Percentiles rank a stretch among this genome's conserved stretches.
Conservation (phyloP, 2,797 vertebrate species). For the Peromyscus eremicus region DNA sequence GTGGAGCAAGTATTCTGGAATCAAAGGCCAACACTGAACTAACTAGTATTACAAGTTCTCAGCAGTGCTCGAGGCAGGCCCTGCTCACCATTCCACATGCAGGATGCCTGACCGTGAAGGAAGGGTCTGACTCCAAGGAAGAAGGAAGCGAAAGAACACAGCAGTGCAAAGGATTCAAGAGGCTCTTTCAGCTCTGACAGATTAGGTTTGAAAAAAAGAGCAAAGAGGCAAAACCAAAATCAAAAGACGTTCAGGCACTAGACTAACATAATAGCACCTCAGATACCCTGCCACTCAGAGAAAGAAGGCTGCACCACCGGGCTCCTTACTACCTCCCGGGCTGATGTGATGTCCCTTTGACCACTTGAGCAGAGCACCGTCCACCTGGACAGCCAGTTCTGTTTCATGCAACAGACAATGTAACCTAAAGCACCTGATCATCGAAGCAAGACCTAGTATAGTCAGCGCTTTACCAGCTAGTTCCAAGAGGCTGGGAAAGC, state of each 20-base stretch:
- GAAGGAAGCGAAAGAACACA: neutral
- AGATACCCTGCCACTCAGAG: neutral
- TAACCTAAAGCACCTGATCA: neutral
- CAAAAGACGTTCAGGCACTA: neutral
- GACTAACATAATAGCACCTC: neutral
- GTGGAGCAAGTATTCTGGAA: neutral
- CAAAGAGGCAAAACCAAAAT: neutral
- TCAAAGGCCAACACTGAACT: neutral
- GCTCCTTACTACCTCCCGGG: no score
- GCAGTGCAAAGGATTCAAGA: neutral
- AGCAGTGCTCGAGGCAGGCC: neutral
- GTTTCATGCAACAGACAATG: neutral
- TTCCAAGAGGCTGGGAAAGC: neutral
- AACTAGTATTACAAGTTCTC: neutral
- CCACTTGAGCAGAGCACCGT: neutral
- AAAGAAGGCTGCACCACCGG: neutral
- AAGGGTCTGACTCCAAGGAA: neutral
- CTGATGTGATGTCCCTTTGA: neutral
- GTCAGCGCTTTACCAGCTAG: neutral
- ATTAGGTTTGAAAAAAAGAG: neutral
- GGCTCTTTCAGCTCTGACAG: constrained; percentile 19
- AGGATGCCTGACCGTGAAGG: neutral
- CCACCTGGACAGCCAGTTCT: neutral
- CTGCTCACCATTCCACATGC: neutral
- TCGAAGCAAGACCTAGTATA: neutral